These are phyloP conservation scores for Lasius platythorax DNA, from an alignment of 2,888 invertebrate genomes.

Conservation along the genomic window DNA sequence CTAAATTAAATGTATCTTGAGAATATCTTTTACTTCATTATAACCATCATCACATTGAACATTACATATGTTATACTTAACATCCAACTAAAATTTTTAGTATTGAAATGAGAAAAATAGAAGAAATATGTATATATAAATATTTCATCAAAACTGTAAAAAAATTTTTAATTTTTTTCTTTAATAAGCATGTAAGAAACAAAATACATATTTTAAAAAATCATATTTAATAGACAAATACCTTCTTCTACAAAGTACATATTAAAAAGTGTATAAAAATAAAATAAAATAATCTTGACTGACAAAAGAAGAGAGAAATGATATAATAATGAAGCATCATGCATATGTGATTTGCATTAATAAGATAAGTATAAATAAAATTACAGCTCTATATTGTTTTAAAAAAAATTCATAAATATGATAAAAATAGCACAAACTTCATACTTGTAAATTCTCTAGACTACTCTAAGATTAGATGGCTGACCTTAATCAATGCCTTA, in stretches of 20 bases:
- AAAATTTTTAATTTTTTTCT: not conserved
- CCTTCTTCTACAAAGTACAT: not conserved
- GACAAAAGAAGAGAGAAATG: not conserved
- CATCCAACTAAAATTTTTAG: not conserved
- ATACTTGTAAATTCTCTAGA: slow-evolving; percentile 49
- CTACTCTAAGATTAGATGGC: slow-evolving; percentile 71
- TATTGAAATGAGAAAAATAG: not conserved
- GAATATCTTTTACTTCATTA: not conserved
- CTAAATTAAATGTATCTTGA: not conserved
- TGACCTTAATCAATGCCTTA: slow-evolving; percentile 75
- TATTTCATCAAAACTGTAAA: not conserved
- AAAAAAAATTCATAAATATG: slow-evolving; percentile 6
- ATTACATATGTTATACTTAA: not conserved
- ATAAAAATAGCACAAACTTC: not conserved
- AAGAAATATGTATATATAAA: not conserved
- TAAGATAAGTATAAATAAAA: slow-evolving; percentile 13
- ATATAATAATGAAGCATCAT: slow-evolving; percentile 8
- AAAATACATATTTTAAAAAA: not conserved
- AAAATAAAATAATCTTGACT: not conserved
- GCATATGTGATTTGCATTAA: slow-evolving; percentile 12
- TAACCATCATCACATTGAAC: not conserved
- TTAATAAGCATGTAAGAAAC: not conserved
- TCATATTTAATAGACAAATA: not conserved
- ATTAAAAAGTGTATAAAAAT: not conserved
- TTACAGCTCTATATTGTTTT: not conserved